These are phyloP conservation scores for Spisula solida DNA, from an alignment of 2,888 invertebrate species.

Conservation along the genomic window DNA sequence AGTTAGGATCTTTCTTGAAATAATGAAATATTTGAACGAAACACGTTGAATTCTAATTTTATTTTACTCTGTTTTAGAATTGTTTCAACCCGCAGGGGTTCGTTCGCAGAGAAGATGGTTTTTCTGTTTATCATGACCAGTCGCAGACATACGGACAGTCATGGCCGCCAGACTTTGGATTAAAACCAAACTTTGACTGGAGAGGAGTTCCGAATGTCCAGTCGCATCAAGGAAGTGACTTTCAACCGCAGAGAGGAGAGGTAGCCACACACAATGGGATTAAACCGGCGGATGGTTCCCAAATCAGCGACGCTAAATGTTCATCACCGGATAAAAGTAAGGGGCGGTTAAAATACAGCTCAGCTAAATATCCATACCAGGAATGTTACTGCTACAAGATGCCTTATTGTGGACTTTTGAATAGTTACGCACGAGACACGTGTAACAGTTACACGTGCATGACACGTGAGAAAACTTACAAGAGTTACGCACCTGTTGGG, in stretches of 20 bases:
- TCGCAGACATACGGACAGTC: conserved; percentile 17
- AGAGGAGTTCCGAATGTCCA: neutral
- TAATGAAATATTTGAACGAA: neutral
- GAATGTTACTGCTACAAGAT: conserved; percentile 44
- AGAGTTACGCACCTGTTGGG: neutral
- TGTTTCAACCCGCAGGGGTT: neutral
- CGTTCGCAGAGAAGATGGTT: conserved; percentile 22
- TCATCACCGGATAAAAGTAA: neutral
- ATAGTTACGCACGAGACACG: conserved; percentile 54
- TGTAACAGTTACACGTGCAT: conserved; percentile 14
- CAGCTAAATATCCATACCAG: conserved; percentile 13
- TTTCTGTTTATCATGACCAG: conserved; percentile 26
- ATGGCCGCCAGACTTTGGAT: conserved; percentile 26
- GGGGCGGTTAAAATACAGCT: conserved; percentile 8
- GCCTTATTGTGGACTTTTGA: conserved; percentile 55
- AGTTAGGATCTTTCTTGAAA: neutral
- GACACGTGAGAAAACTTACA: conserved; percentile 7
- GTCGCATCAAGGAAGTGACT: neutral
- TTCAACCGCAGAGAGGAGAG: conserved; percentile 6
- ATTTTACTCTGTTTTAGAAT: neutral
- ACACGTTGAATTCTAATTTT: neutral
- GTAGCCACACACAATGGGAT: neutral
- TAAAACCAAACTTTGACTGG: conserved; percentile 13
- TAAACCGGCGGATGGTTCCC: neutral
- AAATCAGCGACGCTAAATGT: neutral